Evolutionary conservation across 2,113 vertebrate genomes (phyloP).

Genomic region (Urocitellus parryii): DNA sequence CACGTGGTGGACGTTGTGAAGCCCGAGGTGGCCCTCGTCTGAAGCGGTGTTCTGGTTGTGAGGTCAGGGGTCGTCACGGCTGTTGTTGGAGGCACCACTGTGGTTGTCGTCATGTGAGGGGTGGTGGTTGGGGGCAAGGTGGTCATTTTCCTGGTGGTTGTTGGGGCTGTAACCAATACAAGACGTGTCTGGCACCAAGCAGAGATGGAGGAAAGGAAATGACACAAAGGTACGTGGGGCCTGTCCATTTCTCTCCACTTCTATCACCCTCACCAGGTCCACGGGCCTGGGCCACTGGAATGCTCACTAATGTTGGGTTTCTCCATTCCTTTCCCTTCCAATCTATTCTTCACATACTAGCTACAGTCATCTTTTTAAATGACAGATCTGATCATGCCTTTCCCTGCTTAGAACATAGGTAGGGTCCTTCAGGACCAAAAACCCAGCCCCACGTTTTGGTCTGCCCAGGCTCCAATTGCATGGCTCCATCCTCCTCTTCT

Average conservation of each 20-base stretch:
- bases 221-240: too few relatives aligned
- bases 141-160: background rate
- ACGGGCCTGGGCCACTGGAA: background rate
- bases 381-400: background rate
- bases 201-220: background rate
- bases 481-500: background rate
- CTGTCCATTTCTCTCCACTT: background rate
- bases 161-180: conserved; percentile 57
- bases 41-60: background rate
- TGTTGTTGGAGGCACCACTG: background rate
- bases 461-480: background rate
- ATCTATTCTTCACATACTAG: background rate
- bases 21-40: background rate
- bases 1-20: background rate
- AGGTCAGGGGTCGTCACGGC: background rate
- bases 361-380: background rate
- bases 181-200: background rate
- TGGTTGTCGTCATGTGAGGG: background rate
- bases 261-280: background rate
- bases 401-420: background rate
- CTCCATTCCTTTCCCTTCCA: background rate
- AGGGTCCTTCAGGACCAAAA: background rate
- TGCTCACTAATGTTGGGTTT: background rate
- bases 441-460: background rate
- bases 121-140: background rate